phyloP scores from a whole-genome alignment of 1,140 invertebrate species.

The Euwallacea similis region DNA sequence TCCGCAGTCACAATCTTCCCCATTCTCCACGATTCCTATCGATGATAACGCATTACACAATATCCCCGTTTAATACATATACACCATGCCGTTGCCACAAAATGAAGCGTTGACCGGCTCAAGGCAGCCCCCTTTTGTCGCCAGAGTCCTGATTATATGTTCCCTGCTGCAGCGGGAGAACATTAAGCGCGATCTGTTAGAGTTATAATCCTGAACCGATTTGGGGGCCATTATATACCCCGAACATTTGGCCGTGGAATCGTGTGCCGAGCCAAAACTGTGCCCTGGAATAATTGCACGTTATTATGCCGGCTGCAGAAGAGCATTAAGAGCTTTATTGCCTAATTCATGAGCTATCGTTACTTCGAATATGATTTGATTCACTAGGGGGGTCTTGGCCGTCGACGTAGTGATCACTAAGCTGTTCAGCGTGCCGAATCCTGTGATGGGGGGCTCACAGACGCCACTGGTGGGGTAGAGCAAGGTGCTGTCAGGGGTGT shows the following conservation, averaged over 20 bases:
- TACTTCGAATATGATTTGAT: constrained; percentile 24
- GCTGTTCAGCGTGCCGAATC: constrained; percentile 12
- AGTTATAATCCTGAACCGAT: constrained; percentile 12
- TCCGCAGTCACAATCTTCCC: constrained; percentile 46
- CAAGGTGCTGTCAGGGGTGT: constrained; percentile 24
- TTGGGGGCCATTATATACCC: constrained; percentile 28
- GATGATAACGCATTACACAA: not conserved
- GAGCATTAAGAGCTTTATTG: not conserved
- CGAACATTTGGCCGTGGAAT: constrained; percentile 7
- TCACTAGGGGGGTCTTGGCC: not conserved
- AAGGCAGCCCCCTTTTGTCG: constrained; percentile 41
- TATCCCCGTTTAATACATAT: too few relatives aligned
- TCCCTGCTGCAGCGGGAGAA: constrained; percentile 42
- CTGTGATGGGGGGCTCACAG: not conserved
- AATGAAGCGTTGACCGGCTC: constrained; percentile 25
- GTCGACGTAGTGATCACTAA: constrained; percentile 21
- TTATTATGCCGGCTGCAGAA: not conserved
- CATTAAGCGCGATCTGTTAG: constrained; percentile 21
- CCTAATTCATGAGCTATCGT: constrained; percentile 31
- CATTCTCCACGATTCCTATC: constrained; percentile 40
- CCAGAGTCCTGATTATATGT: constrained; percentile 38
- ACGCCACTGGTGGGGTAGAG: constrained; percentile 9
- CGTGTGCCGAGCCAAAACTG: constrained; percentile 27
- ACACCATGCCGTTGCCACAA: constrained; percentile 44
- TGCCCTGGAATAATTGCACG: constrained; percentile 20